These are phyloP conservation scores for Odontocolon sp. DNA, from an alignment of 2,888 invertebrate genomes.

Conservation along the genomic window DNA sequence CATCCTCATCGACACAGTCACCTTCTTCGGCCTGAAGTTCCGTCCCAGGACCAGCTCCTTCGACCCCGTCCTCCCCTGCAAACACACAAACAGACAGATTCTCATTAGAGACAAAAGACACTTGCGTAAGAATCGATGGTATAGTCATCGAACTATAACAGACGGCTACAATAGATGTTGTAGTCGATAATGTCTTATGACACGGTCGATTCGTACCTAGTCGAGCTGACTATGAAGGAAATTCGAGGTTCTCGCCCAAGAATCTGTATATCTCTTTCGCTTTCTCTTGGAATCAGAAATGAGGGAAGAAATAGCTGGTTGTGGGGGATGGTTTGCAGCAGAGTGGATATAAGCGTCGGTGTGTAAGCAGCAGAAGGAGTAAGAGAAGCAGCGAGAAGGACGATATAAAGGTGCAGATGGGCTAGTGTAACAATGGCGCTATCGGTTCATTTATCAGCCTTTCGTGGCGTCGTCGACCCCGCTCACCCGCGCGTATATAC, in stretches of 20 bases:
- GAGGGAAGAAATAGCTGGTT: constrained; percentile 52
- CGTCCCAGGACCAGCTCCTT: constrained; percentile 78
- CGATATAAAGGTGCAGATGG: constrained; percentile 75
- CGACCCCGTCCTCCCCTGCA: constrained; percentile 83
- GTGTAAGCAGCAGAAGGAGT: constrained; percentile 47
- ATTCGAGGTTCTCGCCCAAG: constrained; percentile 41
- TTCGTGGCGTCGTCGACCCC: constrained; percentile 70
- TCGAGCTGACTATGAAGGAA: constrained; percentile 33
- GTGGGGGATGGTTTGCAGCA: constrained; percentile 24
- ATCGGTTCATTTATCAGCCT: constrained; percentile 80
- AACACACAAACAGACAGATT: constrained; percentile 69
- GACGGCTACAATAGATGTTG: constrained; percentile 22
- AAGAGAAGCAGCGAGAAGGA: constrained; percentile 49
- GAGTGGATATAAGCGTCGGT: constrained; percentile 49
- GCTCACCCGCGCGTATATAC: constrained; percentile 50
- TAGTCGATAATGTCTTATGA: constrained; percentile 5
- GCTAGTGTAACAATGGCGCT: constrained; percentile 74
- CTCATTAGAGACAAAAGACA: background rate
- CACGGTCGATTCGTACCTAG: constrained; percentile 33
- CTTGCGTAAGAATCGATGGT: background rate
- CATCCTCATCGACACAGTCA: constrained; percentile 84
- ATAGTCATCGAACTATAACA: constrained; percentile 12
- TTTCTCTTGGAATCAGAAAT: constrained; percentile 50
- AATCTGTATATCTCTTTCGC: constrained; percentile 23
- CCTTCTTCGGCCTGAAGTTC: constrained; percentile 83